Percentiles rank a stretch among this genome's conserved stretches.
Conservation (phyloP, 2,113 vertebrate species). For the Suricata suricatta region DNA sequence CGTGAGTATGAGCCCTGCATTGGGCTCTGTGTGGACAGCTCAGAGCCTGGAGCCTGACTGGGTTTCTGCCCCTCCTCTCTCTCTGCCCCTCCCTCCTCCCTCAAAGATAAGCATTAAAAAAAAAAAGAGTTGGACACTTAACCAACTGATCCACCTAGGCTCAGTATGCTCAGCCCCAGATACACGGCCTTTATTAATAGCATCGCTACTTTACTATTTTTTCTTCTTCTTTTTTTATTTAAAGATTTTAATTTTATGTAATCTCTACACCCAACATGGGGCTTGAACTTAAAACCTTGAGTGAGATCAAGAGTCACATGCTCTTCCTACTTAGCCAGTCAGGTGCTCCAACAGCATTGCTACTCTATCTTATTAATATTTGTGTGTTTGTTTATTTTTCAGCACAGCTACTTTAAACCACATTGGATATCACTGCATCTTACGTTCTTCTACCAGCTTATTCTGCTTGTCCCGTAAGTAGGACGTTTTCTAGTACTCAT, state of each 20-base stretch:
- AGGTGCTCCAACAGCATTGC: not conserved
- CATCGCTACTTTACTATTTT: not conserved
- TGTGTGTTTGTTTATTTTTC: too few species aligned
- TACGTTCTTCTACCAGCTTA: not conserved
- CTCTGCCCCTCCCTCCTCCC: too few species aligned
- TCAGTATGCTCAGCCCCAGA: too few species aligned
- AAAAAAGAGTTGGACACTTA: too few species aligned
- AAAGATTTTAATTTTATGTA: not conserved
- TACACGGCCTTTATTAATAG: not conserved
- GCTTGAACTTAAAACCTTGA: not conserved
- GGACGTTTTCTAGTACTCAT: not conserved
- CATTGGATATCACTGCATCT: not conserved
- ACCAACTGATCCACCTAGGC: too few species aligned
- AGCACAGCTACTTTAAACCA: not conserved
- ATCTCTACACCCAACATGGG: not conserved
- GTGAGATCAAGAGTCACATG: not conserved
- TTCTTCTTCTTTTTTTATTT: too few species aligned
- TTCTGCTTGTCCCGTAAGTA: not conserved
- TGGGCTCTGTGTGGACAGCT: too few species aligned
- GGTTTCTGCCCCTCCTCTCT: too few species aligned
- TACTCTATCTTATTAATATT: too few species aligned
- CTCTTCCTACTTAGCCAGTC: not conserved
- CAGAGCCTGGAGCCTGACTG: too few species aligned
- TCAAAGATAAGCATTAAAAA: too few species aligned
- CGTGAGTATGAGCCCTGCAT: too few species aligned